Evolutionary conservation across 1,140 invertebrate species (phyloP).

Genomic region (Drosophila athabasca): DNA sequence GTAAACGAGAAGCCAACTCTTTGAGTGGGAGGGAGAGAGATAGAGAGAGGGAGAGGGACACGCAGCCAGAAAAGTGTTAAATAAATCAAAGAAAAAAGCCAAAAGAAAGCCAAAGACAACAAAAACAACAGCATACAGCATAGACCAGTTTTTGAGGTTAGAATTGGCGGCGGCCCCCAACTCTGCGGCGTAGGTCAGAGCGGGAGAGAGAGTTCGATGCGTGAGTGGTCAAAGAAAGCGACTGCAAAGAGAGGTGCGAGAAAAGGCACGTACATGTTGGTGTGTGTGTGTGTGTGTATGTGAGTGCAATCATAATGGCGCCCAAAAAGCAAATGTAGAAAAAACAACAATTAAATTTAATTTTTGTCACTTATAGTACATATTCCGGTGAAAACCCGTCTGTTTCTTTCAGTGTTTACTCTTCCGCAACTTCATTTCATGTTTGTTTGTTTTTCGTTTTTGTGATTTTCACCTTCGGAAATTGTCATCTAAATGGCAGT

Average conservation of each 20-base stretch:
- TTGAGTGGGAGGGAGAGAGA: slow-evolving; percentile 43
- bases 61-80: slow-evolving; percentile 35
- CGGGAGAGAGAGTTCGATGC: slow-evolving; percentile 32
- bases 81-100: slow-evolving; percentile 57
- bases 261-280: background rate
- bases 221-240: slow-evolving; percentile 49
- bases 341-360: slow-evolving; percentile 50
- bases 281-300: background rate
- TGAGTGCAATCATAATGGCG: slow-evolving; percentile 17
- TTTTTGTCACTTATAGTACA: slow-evolving; percentile 42
- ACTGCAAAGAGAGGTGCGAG: slow-evolving; percentile 15
- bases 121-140: slow-evolving; percentile 35
- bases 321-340: slow-evolving; percentile 15
- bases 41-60: slow-evolving; percentile 29
- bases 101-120: slow-evolving; percentile 34
- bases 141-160: slow-evolving; percentile 52
- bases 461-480: slow-evolving; percentile 68
- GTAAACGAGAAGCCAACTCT: slow-evolving; percentile 20
- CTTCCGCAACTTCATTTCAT: slow-evolving; percentile 42
- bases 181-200: slow-evolving; percentile 39
- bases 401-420: slow-evolving; percentile 41
- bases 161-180: slow-evolving; percentile 9
- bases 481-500: slow-evolving; percentile 70
- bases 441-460: slow-evolving; percentile 8
- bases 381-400: slow-evolving; percentile 52